These are phyloP conservation scores for Trisateles emortualis DNA, from an alignment of 2,888 invertebrate species.

Conservation along the genomic window DNA sequence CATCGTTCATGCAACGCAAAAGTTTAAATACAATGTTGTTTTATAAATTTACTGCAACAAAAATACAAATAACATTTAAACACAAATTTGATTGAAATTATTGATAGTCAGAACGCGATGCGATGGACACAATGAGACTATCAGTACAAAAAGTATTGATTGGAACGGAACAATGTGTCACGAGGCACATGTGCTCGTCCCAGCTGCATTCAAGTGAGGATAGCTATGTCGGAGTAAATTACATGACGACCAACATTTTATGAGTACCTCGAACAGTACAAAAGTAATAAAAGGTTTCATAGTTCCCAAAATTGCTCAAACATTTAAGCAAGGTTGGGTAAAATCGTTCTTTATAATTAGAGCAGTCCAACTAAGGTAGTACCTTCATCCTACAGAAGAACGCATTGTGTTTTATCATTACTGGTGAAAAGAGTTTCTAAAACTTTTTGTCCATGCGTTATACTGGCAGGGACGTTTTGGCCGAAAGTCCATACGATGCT, in stretches of 20 bases:
- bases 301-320: neutral
- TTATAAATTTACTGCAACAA: neutral
- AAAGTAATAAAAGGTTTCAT: neutral
- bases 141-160: conserved; percentile 17
- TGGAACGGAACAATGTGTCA: conserved; percentile 10
- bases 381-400: too few species aligned
- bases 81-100: neutral
- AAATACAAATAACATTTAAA: neutral
- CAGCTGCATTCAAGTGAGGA: conserved; percentile 11
- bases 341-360: too few species aligned
- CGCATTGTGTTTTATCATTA: too few species aligned
- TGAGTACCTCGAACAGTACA: neutral
- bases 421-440: too few species aligned
- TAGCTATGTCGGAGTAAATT: neutral
- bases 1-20: too few species aligned
- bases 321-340: too few species aligned
- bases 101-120: neutral
- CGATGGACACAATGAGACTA: conserved; percentile 3
- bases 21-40: too few species aligned
- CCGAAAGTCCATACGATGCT: too few species aligned
- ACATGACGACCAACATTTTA: conserved; percentile 7
- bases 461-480: too few species aligned
- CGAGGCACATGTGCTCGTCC: conserved; percentile 6
- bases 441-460: too few species aligned
- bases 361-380: too few species aligned